Base-by-base conservation (phyloP, 1,140 invertebrate species). In the Zaprionus gabonicus region DNA sequence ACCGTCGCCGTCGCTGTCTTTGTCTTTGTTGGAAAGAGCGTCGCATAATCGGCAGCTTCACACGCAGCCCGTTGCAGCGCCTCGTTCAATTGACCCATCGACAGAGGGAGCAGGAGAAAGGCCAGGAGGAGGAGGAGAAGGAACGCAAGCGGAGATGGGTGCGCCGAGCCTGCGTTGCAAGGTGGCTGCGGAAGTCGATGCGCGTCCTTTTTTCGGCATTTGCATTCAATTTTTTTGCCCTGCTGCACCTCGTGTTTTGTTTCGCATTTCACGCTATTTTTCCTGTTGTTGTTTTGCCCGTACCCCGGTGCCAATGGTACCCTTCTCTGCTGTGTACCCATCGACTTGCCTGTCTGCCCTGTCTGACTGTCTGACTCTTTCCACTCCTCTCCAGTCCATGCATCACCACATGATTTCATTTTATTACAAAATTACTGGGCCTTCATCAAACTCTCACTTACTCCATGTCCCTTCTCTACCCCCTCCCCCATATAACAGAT, bases 31-130 rank as follows among this genome's bases (percentile, higher is more conserved):
- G 75, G 12, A 64, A 68, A 76, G 75, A 85, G 80, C 81, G 79
- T 88, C 72, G 81, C 85, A 90, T 90, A 88, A 88, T 88, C 81
- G 85, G 74, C 78, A 51, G 78, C 84, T 85, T 88, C 84, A 90
- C 84, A 88, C 84, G 78, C 85, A 71, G 68, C 46, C 73, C 49
- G 59, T 71, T 23, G 34, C 23, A 41, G 53, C 41, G 23, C 20
- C 66, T 58, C 51, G 51, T 58, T 63, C 58, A n/a, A 72, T 58
- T 72, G 70, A 72, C 55, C 64, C 58, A 75, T 58, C 27, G 65
- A 17, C 9, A 36, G 67, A n/a, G 36, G 17, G 25, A 41, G 51
- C 1, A 51, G 25, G 63, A 64, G 65, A 27, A 17, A 13, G 12
- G 34, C 10, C 7, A 10, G 4, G n/a, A 57, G 46, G 1, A 38